These are phyloP conservation scores for Drosophila rubida DNA, from an alignment of 2,888 invertebrate species.

Conservation along the genomic window DNA sequence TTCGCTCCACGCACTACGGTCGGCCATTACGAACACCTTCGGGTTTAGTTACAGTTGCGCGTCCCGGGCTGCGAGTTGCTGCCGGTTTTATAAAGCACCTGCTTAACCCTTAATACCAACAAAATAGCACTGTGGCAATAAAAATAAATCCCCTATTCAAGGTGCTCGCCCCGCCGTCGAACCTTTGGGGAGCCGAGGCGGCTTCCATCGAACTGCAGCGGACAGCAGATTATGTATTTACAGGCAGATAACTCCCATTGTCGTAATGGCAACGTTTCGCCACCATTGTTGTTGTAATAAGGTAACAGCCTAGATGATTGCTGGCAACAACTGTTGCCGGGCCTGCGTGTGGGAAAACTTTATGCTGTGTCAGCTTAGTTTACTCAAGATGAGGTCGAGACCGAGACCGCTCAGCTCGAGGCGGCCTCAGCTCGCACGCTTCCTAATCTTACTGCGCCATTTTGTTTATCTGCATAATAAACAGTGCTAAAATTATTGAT, in stretches of 20 bases:
- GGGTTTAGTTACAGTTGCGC: conserved; percentile 63
- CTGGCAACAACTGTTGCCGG: conserved; percentile 73
- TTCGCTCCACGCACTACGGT: conserved; percentile 9
- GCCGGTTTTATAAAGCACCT: conserved; percentile 75
- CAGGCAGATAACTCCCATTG: conserved; percentile 72
- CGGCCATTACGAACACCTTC: conserved; percentile 14
- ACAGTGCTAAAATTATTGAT: conserved; percentile 74
- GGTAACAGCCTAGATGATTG: conserved; percentile 77
- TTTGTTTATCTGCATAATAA: conserved; percentile 79
- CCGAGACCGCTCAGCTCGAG: conserved; percentile 1
- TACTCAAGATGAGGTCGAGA: conserved; percentile 49
- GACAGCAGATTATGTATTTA: conserved; percentile 77
- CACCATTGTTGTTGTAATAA: conserved; percentile 59
- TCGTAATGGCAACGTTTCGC: conserved; percentile 70
- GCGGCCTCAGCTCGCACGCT: not conserved
- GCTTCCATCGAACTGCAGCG: conserved; percentile 36
- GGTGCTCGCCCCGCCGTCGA: conserved; percentile 43
- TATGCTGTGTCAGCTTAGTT: conserved; percentile 68
- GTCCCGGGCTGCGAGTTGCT: conserved; percentile 38
- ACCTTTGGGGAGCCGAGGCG: conserved; percentile 45
- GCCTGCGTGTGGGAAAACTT: conserved; percentile 52
- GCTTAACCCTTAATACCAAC: conserved; percentile 72
- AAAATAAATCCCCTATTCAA: conserved; percentile 77
- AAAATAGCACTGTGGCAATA: conserved; percentile 61
- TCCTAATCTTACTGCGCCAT: conserved; percentile 42